These are phyloP conservation scores for Parnassius orleans DNA, from an alignment of 2,888 invertebrate species.

Conservation along the genomic window DNA sequence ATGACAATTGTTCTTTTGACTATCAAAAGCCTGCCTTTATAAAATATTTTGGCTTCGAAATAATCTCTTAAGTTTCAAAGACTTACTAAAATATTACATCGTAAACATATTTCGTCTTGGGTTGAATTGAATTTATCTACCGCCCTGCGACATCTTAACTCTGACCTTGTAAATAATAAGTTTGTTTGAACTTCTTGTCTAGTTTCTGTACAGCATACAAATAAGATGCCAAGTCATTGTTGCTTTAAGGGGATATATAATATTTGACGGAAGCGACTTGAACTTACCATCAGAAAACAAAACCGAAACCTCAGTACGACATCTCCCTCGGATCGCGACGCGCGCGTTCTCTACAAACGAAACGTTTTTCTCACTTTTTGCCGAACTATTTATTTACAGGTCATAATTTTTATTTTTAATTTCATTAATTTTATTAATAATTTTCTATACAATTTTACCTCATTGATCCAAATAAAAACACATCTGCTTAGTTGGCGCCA, in stretches of 20 bases:
- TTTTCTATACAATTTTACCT: neutral
- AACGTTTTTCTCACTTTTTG: neutral
- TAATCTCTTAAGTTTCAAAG: no score
- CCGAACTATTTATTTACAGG: neutral
- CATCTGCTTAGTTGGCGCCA: neutral
- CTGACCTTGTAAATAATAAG: neutral
- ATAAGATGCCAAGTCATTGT: constrained; percentile 21
- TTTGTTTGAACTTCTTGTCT: constrained; percentile 1
- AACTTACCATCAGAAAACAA: constrained; percentile 19
- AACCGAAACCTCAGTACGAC: constrained; percentile 24
- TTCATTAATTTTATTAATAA: neutral
- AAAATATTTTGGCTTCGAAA: no score
- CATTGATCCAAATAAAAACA: neutral
- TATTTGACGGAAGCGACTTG: constrained; percentile 20
- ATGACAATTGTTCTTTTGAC: no score
- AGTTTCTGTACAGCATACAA: constrained; percentile 8
- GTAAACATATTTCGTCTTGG: no score
- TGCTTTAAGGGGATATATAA: constrained; percentile 15
- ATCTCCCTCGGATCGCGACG: constrained; percentile 15
- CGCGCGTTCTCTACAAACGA: constrained; percentile 14
- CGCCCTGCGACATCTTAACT: no score
- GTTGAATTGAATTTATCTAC: no score
- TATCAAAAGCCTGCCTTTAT: no score
- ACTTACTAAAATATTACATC: no score
- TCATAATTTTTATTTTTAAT: neutral